Evolutionary conservation across 2,113 vertebrate genomes (phyloP).

Genomic region (Eretmochelys imbricata): DNA sequence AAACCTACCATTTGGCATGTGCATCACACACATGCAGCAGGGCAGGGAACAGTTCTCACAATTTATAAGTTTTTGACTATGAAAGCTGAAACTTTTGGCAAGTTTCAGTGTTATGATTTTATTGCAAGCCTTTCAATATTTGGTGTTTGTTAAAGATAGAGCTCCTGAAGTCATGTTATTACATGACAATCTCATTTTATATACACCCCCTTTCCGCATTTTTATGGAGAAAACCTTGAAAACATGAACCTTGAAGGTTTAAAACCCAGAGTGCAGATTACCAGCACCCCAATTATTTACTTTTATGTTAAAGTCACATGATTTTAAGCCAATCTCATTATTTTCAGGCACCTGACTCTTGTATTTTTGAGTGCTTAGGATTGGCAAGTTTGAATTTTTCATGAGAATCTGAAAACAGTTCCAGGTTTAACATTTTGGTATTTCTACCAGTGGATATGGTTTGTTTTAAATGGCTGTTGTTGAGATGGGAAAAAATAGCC

Average conservation of each 20-base stretch:
- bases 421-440: neutral
- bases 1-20: neutral
- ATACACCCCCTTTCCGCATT: neutral
- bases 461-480: neutral
- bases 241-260: neutral
- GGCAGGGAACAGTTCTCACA: neutral
- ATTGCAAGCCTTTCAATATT: neutral
- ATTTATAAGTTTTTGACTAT: neutral
- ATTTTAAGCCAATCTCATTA: neutral
- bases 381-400: neutral
- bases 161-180: neutral
- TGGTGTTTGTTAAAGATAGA: neutral
- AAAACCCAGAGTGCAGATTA: neutral
- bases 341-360: neutral
- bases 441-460: neutral
- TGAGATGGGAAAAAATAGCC: rapidly evolving
- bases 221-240: neutral
- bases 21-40: neutral
- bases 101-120: neutral
- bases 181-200: neutral
- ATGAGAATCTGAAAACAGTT: neutral
- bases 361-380: neutral
- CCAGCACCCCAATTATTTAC: neutral
- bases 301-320: neutral
- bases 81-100: neutral